Evolutionary conservation across 2,888 invertebrate genomes (phyloP).

Genomic region (Dynastes tityus): DNA sequence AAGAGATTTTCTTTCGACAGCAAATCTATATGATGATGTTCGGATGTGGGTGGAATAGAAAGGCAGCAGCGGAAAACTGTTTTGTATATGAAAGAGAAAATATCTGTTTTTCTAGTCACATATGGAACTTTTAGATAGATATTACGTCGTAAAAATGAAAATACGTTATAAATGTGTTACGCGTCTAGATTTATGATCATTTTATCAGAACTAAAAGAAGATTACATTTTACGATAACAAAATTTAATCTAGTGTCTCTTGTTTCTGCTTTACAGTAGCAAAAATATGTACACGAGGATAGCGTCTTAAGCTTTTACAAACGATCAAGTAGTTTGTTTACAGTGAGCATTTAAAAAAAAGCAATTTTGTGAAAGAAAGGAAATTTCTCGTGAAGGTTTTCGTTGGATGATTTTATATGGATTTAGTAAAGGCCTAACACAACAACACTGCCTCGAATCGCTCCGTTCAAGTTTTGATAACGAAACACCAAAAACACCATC

Average conservation of each 20-base stretch:
- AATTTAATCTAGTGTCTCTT: not conserved
- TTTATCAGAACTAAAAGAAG: slow-evolving; percentile 15
- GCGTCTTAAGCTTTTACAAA: too few species aligned
- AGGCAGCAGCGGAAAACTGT: slow-evolving; percentile 14
- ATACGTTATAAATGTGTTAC: slow-evolving; percentile 38
- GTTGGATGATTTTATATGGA: too few species aligned
- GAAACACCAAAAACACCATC: too few species aligned
- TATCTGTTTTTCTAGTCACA: slow-evolving; percentile 40
- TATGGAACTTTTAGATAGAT: slow-evolving; percentile 39
- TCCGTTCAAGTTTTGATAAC: too few species aligned
- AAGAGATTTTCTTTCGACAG: slow-evolving; percentile 35
- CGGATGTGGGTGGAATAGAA: not conserved
- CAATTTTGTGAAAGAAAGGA: too few species aligned
- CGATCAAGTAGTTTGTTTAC: too few species aligned
- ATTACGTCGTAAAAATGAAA: slow-evolving; percentile 46
- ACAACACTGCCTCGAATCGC: too few species aligned
- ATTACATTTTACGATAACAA: slow-evolving; percentile 32
- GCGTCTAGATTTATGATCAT: slow-evolving; percentile 24
- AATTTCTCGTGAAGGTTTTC: too few species aligned
- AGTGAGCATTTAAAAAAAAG: too few species aligned
- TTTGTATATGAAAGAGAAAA: slow-evolving; percentile 38
- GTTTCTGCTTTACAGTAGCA: too few species aligned
- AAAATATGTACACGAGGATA: too few species aligned
- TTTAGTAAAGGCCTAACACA: too few species aligned
- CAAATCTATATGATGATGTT: slow-evolving; percentile 37